Evolutionary conservation across 2,113 vertebrate genomes (phyloP).

Genomic region (Benitochromis conjunctus): DNA sequence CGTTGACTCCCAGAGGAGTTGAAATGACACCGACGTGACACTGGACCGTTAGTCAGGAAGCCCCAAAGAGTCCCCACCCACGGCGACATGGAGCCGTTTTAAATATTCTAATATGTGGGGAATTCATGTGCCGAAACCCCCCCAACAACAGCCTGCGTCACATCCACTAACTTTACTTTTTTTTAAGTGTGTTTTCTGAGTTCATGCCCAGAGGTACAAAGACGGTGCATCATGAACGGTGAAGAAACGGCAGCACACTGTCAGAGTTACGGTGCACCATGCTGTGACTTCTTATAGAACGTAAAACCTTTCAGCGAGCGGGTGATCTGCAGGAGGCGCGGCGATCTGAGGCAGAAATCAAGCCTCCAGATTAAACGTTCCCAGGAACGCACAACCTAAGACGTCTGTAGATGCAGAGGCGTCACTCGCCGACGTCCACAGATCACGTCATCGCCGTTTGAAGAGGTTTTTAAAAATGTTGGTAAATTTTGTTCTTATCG

Average conservation of each 20-base stretch:
- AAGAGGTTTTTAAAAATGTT: neutral
- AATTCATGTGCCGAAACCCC: neutral
- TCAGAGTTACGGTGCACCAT: no score
- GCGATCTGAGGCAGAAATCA: neutral
- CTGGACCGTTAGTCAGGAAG: neutral
- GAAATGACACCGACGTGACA: no score
- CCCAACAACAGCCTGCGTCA: neutral
- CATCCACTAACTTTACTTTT: neutral
- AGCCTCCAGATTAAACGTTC: neutral
- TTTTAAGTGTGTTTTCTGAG: neutral
- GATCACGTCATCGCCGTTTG: neutral
- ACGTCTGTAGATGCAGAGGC: neutral
- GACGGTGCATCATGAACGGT: neutral
- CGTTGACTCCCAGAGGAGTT: no score
- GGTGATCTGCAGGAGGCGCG: neutral
- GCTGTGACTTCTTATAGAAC: neutral
- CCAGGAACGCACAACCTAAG: neutral
- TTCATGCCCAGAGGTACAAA: rapidly evolving
- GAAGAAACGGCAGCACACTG: no score
- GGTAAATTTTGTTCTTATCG: neutral
- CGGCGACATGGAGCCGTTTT: neutral
- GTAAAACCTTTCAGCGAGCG: neutral
- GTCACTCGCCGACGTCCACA: neutral
- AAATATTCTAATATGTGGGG: neutral
- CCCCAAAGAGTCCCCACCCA: rapidly evolving